These are phyloP conservation scores for Axea sp. DNA, from an alignment of 2,888 invertebrate genomes.

Conservation along the genomic window DNA sequence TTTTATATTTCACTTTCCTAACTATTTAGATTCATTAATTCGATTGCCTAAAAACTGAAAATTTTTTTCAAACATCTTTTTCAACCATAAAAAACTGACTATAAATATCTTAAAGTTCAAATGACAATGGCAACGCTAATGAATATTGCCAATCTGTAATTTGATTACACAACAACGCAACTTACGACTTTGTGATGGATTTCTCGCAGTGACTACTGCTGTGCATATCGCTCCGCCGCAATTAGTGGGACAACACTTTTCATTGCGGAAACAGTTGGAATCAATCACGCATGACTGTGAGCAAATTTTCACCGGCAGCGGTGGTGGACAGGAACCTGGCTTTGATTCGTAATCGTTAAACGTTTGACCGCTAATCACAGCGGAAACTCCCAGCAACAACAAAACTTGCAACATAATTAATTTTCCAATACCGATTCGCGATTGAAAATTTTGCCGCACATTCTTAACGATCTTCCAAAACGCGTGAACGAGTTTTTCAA, in stretches of 20 bases:
- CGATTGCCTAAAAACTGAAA: no score
- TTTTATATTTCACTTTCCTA: no score
- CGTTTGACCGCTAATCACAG: conserved; percentile 21
- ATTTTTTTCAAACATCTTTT: no score
- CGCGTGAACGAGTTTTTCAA: no score
- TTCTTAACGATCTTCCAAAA: no score
- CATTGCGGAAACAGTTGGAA: conserved; percentile 76
- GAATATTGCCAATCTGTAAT: conserved; percentile 1
- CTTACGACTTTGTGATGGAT: conserved; percentile 54
- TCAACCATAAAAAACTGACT: no score
- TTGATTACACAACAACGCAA: conserved; percentile 11
- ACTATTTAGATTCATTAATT: no score
- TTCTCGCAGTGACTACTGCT: conserved; percentile 74
- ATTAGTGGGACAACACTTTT: conserved; percentile 77
- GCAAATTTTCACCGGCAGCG: conserved; percentile 80
- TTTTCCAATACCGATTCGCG: background rate
- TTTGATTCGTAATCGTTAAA: conserved; percentile 58
- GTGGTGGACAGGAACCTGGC: conserved; percentile 81
- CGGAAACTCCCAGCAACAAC: conserved; percentile 7
- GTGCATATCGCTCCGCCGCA: conserved; percentile 77
- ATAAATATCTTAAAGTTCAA: no score
- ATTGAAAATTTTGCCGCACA: no score
- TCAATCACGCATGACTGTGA: conserved; percentile 79
- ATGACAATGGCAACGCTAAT: conserved; percentile 23
- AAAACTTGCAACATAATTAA: conserved; percentile 6